phyloP scores from a whole-genome alignment of 2,797 vertebrate species.

The Chelidonichthys spinosus region DNA sequence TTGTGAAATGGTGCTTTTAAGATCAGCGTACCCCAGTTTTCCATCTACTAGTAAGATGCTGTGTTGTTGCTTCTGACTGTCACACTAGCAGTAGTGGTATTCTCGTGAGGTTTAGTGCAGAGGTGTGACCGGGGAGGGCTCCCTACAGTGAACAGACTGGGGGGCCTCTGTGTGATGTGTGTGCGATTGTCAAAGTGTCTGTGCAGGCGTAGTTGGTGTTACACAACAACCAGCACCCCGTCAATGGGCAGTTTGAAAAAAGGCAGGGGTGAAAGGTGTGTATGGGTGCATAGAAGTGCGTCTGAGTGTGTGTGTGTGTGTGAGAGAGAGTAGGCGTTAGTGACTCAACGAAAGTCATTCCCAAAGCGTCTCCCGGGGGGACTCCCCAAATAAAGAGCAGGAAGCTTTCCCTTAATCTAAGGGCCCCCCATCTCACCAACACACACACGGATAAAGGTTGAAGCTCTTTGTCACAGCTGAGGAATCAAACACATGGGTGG shows the following conservation, averaged over 20 bases:
- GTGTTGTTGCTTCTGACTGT: constrained; percentile 14
- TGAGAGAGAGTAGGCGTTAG: constrained; percentile 58
- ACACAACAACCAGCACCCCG: constrained; percentile 58
- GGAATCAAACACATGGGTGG: constrained; percentile 84
- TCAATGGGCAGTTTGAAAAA: constrained; percentile 53
- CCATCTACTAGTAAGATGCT: neutral
- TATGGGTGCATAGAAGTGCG: constrained; percentile 36
- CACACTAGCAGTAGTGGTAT: constrained; percentile 13
- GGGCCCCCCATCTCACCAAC: constrained; percentile 78
- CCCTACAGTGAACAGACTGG: constrained; percentile 56
- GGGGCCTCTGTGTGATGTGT: constrained; percentile 53
- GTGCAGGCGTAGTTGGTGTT: constrained; percentile 40
- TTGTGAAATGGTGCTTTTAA: too few species aligned
- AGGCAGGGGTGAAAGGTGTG: constrained; percentile 56
- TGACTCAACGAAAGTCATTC: constrained; percentile 79
- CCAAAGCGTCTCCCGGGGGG: constrained; percentile 78
- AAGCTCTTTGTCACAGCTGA: constrained; percentile 86
- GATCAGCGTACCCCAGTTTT: neutral
- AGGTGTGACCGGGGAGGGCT: constrained; percentile 11
- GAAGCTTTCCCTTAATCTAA: constrained; percentile 88
- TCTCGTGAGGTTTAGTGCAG: constrained; percentile 1
- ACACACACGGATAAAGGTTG: constrained; percentile 83
- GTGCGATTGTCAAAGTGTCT: constrained; percentile 23
- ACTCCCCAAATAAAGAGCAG: constrained; percentile 85
- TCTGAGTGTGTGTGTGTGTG: constrained; percentile 46